These are phyloP conservation scores for Ardeotis arabs DNA, from an alignment of 2,113 vertebrate species.

Conservation along the genomic window DNA sequence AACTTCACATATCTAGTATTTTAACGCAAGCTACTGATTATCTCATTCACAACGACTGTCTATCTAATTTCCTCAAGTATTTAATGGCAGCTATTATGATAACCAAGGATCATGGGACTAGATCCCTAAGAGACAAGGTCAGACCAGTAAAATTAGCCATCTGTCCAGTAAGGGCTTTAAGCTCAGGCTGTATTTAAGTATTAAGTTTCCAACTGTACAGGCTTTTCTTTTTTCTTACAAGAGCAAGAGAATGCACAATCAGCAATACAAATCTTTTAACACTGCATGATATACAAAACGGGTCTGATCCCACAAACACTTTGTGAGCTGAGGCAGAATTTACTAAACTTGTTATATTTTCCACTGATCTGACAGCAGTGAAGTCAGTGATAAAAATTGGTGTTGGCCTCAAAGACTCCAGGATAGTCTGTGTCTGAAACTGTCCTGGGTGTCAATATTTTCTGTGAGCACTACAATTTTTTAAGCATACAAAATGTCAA, in stretches of 20 bases:
- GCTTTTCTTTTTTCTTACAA: conserved; percentile 5
- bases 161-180: conserved; percentile 75
- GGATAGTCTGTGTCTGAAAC: neutral
- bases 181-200: conserved; percentile 73
- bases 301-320: neutral
- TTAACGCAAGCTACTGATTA: neutral
- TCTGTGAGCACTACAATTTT: neutral
- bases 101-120: conserved; percentile 73
- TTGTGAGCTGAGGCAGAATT: neutral
- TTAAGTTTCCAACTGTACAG: conserved; percentile 68
- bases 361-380: neutral
- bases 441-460: rapidly evolving
- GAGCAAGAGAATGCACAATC: conserved; percentile 9
- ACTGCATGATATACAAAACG: neutral
- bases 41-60: conserved; percentile 47
- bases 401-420: neutral
- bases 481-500: neutral
- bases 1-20: neutral
- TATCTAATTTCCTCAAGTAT: conserved; percentile 65
- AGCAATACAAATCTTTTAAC: neutral
- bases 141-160: conserved; percentile 79
- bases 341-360: neutral
- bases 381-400: neutral
- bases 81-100: conserved; percentile 56
- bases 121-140: conserved; percentile 69